Base-by-base conservation (phyloP, 2,113 vertebrate species). In the Hemichromis elongatus region DNA sequence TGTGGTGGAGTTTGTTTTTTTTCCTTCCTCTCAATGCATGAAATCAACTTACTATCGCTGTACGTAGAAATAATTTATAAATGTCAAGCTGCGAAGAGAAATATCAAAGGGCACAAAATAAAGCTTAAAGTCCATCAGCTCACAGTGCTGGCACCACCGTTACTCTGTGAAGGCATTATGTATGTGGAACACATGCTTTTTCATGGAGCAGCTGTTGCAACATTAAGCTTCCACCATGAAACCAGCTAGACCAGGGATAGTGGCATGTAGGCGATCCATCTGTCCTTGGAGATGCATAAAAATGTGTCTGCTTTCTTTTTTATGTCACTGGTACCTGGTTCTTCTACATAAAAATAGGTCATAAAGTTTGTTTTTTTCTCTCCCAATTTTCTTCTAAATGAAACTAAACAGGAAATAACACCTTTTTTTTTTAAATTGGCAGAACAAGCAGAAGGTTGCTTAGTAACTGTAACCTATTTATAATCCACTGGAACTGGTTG, bases 101-200 rank as follows among this genome's bases (percentile, higher is more conserved):
- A 30, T 52, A 30, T 50, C 10, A 52, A 52, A 75, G 70, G 26
- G 45, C 26, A 75, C 10, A 40, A 53, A 35, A 18, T 50, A 45
- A 35, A 35, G 66, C 53, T 47, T 33, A 28, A 75, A 5, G 50
- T 35, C 6, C 2, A 45, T 19, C 50, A 82, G 61, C 50, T 26
- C 21, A 35, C 9, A n/a, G 35, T 55, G 35, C 21, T 45, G 80
- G 35, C 16, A 14, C 61, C 26, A 75, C 70, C 30, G 45, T 4
- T 52, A 52, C 70, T 30, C 70, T 75, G 70, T 52, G 45, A 33
- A 52, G 45, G 45, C 42, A 30, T 75, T 50, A 30, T 30, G 42
- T 5, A 50, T 75, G 68, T 75, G 68, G 68, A 75, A 50, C 68
- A 52, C 45, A 75, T 50, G 45, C 70, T 75, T 75, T 75, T 75